These are phyloP conservation scores for Phaetusa simplex DNA, from an alignment of 2,113 vertebrate genomes.

Conservation along the genomic window DNA sequence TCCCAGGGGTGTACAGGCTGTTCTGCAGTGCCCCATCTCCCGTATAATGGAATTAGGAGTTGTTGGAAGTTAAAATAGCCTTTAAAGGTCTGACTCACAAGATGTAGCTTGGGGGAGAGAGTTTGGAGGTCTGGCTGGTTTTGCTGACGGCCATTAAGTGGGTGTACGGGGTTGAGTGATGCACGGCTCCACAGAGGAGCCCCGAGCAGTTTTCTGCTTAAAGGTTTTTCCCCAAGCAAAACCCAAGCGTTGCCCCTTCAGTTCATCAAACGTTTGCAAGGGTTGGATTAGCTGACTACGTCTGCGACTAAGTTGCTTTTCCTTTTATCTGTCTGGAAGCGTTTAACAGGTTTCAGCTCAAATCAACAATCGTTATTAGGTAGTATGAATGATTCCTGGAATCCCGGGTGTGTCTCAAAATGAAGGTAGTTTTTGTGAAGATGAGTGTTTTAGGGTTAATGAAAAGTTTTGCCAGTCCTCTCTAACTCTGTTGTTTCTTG, in stretches of 20 bases:
- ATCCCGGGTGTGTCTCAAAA: neutral
- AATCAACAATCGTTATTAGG: neutral
- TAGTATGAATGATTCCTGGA: neutral
- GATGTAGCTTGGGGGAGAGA: neutral
- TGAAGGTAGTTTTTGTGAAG: neutral
- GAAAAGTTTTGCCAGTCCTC: neutral
- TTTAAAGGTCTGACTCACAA: constrained; percentile 1
- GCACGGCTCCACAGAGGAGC: neutral
- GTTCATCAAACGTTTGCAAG: neutral
- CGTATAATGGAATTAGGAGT: neutral
- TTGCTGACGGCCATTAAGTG: neutral
- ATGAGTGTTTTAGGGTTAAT: neutral
- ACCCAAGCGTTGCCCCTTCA: neutral
- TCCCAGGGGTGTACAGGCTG: neutral
- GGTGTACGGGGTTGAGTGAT: neutral
- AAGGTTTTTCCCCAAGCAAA: neutral
- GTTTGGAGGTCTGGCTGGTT: neutral
- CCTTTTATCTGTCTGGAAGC: neutral
- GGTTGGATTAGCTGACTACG: neutral
- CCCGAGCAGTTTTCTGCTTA: neutral
- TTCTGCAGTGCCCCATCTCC: neutral
- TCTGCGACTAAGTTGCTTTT: neutral
- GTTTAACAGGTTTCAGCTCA: neutral
- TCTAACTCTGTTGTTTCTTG: neutral
- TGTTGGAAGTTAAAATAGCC: neutral